Conservation (phyloP, 1,140 invertebrate species). For the Proctacanthus coquilletti region DNA sequence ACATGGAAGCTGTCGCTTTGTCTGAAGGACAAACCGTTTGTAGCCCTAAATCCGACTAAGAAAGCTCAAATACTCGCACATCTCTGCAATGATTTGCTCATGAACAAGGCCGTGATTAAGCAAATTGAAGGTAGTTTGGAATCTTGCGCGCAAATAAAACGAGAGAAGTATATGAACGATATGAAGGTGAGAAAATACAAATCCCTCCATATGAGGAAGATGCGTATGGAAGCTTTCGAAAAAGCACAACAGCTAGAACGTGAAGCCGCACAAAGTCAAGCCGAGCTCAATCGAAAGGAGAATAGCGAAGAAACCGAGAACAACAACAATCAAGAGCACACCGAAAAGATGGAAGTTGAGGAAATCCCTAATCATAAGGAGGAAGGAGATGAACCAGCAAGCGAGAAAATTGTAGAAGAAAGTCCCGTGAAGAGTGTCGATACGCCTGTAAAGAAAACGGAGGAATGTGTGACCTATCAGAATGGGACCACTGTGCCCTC, state of each 20-base stretch:
- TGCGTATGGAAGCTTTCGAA: constrained; percentile 53
- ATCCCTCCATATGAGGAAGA: constrained; percentile 56
- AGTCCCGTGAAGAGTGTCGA: constrained; percentile 1
- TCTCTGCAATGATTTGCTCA: constrained; percentile 84
- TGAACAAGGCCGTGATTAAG: constrained; percentile 73
- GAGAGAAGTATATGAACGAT: constrained; percentile 69
- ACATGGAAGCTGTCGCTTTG: constrained; percentile 55
- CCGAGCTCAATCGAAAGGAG: constrained; percentile 1
- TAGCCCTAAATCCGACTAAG: constrained; percentile 67
- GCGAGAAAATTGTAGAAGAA: not conserved
- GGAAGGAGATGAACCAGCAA: not conserved
- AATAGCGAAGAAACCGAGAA: constrained; percentile 1
- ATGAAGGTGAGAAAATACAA: constrained; percentile 73
- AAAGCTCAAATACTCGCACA: constrained; percentile 80
- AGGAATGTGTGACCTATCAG: constrained; percentile 17
- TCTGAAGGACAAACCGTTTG: constrained; percentile 64
- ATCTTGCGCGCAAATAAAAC: constrained; percentile 54
- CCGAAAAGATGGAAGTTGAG: not conserved
- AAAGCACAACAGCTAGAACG: constrained; percentile 35
- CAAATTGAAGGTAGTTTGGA: constrained; percentile 66
- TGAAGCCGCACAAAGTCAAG: constrained; percentile 20
- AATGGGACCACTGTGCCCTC: constrained; percentile 12
- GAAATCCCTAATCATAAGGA: constrained; percentile 3
- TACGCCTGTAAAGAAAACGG: constrained; percentile 7
- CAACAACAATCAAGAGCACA: not conserved